Percentiles rank a stretch among this genome's conserved stretches.
Evolutionary conservation across 2,113 vertebrate species (phyloP).

Genomic region (Phodopus roborovskii): DNA sequence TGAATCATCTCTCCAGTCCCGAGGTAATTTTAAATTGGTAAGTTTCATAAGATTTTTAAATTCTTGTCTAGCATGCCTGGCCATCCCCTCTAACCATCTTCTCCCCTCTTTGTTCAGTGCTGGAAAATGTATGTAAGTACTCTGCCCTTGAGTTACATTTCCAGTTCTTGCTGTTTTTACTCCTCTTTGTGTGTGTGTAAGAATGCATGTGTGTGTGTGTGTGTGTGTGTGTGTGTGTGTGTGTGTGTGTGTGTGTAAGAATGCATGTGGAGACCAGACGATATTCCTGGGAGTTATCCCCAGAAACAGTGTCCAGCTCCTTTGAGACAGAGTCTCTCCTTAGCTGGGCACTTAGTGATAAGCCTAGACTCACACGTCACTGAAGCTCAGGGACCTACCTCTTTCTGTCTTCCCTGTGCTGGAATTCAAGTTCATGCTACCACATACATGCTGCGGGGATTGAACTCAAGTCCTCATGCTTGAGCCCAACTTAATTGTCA

Average conservation of each 20-base stretch:
- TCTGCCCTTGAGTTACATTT: neutral
- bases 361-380: neutral
- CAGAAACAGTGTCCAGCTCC: neutral
- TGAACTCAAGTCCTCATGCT: neutral
- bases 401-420: neutral
- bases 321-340: neutral
- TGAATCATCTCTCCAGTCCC: neutral
- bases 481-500: slow-evolving; percentile 78
- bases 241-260: neutral
- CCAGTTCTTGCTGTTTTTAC: neutral
- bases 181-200: neutral
- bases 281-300: neutral
- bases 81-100: neutral
- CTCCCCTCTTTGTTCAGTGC: too few relatives aligned
- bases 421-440: neutral
- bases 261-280: neutral
- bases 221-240: neutral
- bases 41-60: neutral
- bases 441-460: neutral
- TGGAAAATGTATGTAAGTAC: neutral
- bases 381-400: neutral
- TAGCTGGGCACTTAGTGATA: neutral
- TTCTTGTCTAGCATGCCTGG: neutral
- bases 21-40: neutral
- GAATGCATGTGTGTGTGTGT: neutral